phyloP scores from a whole-genome alignment of 2,888 invertebrate species.

The Nemoura dubitans region DNA sequence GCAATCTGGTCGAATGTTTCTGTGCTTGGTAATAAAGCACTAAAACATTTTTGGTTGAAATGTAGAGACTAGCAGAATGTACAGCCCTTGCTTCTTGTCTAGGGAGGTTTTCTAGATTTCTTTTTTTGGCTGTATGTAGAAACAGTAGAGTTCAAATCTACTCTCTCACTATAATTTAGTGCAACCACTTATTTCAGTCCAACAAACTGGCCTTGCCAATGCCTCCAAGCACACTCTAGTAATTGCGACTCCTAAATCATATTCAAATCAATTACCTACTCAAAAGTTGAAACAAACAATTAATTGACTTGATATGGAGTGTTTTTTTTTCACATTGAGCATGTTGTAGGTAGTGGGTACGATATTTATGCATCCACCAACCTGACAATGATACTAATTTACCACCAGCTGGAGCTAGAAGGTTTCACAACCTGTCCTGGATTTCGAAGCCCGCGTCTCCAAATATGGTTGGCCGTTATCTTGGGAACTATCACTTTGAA shows the following conservation, averaged over 20 bases:
- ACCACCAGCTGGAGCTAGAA: constrained; percentile 13
- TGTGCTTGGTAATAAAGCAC: background rate
- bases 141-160: background rate
- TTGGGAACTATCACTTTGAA: constrained; percentile 22
- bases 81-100: too few species aligned
- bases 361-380: background rate
- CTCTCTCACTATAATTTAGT: background rate
- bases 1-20: background rate
- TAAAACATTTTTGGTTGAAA: background rate
- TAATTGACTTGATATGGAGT: background rate
- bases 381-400: constrained; percentile 30
- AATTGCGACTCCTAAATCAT: background rate
- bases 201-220: background rate
- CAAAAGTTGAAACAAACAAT: background rate
- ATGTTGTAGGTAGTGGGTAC: background rate
- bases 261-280: background rate
- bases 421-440: constrained; percentile 1
- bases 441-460: background rate
- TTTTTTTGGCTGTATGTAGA: too few species aligned
- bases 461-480: constrained; percentile 16
- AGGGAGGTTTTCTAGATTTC: background rate
- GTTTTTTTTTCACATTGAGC: background rate
- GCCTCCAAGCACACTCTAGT: background rate
- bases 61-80: background rate
- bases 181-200: background rate